Base-by-base conservation (phyloP, 2,888 invertebrate species). In the Nomada fucata region DNA sequence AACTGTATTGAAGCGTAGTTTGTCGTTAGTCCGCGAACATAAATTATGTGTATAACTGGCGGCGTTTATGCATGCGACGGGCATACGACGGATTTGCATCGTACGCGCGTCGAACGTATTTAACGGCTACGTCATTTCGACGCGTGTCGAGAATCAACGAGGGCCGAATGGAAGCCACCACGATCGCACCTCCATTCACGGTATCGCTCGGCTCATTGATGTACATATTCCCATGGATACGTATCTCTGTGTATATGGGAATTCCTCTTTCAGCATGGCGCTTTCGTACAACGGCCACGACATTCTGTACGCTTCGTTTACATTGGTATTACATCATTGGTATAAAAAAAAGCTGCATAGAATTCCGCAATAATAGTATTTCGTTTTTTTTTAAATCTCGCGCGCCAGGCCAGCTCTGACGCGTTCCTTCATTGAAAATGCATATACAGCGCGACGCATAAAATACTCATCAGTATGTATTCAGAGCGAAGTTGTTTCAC, bases 91-190 rank as follows among this genome's bases (percentile, higher is more conserved):
- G 60, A 88, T 86, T 87, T 84, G 76, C 83, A 88, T 88, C 71
- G 79, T 75, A 76, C 78, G 81, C 65, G 80, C 67, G 60, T 76
- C 77, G 79, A 73, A 77, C 84, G 81, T 69, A 82, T 84, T 86
- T 85, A 86, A 88, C 72, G 75, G 73, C 78, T 55, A 80, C 89
- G 88, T 88, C 83, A 88, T 79, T 76, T 76, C 81, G 74, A 86
- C 76, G 67, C 79, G 82, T 63, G 72, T 67, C 70, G 68, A 68
- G 83, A 88, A 88, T 83, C 80, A 81, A 85, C 71, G 78, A 87
- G 76, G 79, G 44, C 57, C 69, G 64, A 69, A 73, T 73, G 82
- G 75, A 79, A 82, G 76, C 75, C 68, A 60, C 75, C 64, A 71
- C 73, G 63, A 67, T 59, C 61, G 74, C 55, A 76, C 65, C 73